A percentile compares a stretch with the other conserved stretches of the same genome.
These are phyloP conservation scores for Dipodomys spectabilis DNA, from an alignment of 2,113 vertebrate species.

Conservation along the genomic window DNA sequence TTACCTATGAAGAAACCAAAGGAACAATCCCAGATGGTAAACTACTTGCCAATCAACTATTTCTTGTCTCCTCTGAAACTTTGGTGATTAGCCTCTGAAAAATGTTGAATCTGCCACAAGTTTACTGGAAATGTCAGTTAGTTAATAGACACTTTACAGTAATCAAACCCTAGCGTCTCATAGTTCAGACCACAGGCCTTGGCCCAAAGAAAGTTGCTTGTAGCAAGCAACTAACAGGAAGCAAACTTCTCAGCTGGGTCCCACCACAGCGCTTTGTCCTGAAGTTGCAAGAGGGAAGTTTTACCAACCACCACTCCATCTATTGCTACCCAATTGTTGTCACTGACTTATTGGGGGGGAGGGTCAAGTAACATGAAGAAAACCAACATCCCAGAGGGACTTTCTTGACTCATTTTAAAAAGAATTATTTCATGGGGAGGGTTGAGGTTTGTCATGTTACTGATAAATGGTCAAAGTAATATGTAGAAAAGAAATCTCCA, in stretches of 20 bases:
- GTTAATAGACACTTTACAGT: conserved; percentile 87
- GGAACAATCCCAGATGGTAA: background rate
- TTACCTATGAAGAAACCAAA: conserved; percentile 3
- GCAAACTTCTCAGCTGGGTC: conserved; percentile 76
- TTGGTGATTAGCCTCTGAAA: conserved; percentile 78
- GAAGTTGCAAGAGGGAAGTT: conserved; percentile 65
- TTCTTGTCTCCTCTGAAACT: conserved; percentile 64
- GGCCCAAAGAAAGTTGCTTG: conserved; percentile 74
- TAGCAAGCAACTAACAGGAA: conserved; percentile 87
- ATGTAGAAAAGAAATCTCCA: conserved; percentile 28
- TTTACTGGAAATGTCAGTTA: conserved; percentile 88
- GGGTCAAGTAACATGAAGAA: background rate
- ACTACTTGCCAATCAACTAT: conserved; percentile 37
- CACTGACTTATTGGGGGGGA: conserved; percentile 13
- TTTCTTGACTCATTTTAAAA: background rate
- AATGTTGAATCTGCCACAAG: conserved; percentile 81
- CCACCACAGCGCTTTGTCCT: conserved; percentile 74
- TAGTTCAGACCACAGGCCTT: conserved; percentile 88
- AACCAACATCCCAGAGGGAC: conserved; percentile 12
- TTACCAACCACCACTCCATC: background rate
- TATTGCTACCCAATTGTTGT: background rate
- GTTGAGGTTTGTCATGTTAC: conserved; percentile 2
- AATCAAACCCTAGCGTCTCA: conserved; percentile 84
- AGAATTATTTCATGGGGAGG: background rate
- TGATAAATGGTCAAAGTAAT: conserved; percentile 55